phyloP scores from a whole-genome alignment of 92 coral and sea anemone species.

The Galaxea fascicularis region DNA sequence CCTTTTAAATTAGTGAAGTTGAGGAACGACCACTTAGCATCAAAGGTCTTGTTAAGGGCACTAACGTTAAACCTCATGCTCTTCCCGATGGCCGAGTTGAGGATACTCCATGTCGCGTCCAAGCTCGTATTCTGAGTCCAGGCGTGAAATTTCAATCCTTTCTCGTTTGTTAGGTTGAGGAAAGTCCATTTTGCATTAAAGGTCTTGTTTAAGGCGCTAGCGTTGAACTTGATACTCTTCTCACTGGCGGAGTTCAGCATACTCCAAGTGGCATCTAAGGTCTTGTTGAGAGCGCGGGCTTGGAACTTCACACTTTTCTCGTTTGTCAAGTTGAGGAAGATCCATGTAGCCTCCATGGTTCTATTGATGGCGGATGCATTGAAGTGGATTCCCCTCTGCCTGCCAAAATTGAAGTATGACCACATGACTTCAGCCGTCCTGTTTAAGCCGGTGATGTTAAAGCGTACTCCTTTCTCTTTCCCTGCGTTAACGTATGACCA shows the following conservation, averaged over 20 bases:
- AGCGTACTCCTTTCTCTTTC: conserved; percentile 73
- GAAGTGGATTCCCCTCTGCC: conserved; percentile 56
- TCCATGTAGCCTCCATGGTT: conserved; percentile 70
- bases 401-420: conserved; percentile 65
- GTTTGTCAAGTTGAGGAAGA: conserved; percentile 64
- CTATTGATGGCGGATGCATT: conserved; percentile 79
- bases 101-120: conserved; percentile 61
- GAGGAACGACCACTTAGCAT: conserved; percentile 71
- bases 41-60: conserved; percentile 64
- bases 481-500: conserved; percentile 73
- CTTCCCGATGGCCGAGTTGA: conserved; percentile 55
- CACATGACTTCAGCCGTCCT: conserved; percentile 68
- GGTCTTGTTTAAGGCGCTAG: conserved; percentile 70
- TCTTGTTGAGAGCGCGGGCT: conserved; percentile 69
- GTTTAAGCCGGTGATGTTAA: conserved; percentile 78
- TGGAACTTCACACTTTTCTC: conserved; percentile 81
- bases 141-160: conserved; percentile 80
- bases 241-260: conserved; percentile 58
- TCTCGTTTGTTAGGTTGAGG: conserved; percentile 45
- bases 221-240: conserved; percentile 72
- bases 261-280: conserved; percentile 71
- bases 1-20: conserved; percentile 67
- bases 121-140: conserved; percentile 70
- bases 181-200: conserved; percentile 67
- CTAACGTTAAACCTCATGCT: conserved; percentile 67